Evolutionary conservation across 2,888 invertebrate genomes (phyloP).

Genomic region (Cephus nigrinus): DNA sequence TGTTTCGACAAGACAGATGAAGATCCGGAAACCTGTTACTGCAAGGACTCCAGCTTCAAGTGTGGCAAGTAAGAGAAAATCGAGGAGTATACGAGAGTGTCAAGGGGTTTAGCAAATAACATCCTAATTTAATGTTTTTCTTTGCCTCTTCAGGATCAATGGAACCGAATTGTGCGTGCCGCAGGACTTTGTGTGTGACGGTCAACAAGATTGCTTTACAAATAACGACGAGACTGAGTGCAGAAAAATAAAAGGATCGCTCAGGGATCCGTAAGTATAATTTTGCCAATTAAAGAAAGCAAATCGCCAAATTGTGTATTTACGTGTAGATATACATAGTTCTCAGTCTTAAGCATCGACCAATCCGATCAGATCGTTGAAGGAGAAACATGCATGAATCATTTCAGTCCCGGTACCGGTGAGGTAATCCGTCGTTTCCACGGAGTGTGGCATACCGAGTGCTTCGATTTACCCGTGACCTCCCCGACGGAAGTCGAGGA

Average conservation of each 20-base stretch:
- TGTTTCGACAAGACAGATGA: constrained; percentile 85
- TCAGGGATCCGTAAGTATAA: constrained; percentile 49
- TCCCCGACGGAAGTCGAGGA: constrained; percentile 66
- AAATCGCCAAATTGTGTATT: background rate
- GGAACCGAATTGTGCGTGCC: constrained; percentile 71
- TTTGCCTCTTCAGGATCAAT: constrained; percentile 7
- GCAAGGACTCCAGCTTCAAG: constrained; percentile 68
- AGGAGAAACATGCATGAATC: background rate
- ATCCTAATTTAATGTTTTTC: background rate
- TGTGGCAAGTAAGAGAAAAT: constrained; percentile 67
- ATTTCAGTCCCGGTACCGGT: constrained; percentile 71
- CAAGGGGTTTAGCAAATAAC: background rate
- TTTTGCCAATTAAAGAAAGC: background rate
- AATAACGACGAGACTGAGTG: constrained; percentile 81
- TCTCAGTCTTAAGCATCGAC: background rate
- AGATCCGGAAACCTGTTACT: constrained; percentile 74
- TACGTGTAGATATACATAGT: background rate
- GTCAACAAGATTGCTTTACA: constrained; percentile 77
- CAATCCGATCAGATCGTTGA: background rate
- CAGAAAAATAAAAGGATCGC: constrained; percentile 66
- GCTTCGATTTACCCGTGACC: constrained; percentile 66
- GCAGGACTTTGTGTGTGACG: constrained; percentile 81
- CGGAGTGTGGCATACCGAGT: constrained; percentile 80
- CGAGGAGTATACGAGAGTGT: background rate
- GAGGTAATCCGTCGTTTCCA: constrained; percentile 75